phyloP scores from a whole-genome alignment of 37 sponge, comb jelly and placozoan genomes.

The Tethya wilhelma region DNA sequence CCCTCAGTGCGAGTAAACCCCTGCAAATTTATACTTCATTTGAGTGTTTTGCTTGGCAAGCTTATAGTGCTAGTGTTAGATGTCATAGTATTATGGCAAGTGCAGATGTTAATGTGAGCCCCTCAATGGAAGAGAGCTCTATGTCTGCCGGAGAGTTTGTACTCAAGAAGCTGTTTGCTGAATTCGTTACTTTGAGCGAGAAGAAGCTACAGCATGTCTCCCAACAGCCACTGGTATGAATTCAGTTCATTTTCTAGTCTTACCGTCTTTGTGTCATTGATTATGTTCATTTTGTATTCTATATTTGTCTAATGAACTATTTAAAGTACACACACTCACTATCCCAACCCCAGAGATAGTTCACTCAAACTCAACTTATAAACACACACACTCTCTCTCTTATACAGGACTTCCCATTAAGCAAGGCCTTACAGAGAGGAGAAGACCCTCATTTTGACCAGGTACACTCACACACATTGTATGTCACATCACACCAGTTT shows the following conservation, averaged over 20 bases:
- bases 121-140: conserved; percentile 17
- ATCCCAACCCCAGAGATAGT: too few species aligned
- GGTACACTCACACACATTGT: conserved; percentile 53
- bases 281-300: not conserved
- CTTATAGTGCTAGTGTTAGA: not conserved
- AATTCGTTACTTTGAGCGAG: conserved; percentile 79
- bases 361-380: not conserved
- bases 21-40: too few species aligned
- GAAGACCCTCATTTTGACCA: conserved; percentile 89
- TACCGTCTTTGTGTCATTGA: not conserved
- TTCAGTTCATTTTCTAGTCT: not conserved
- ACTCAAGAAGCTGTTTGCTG: conserved; percentile 92
- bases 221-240: conserved; percentile 67
- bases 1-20: too few species aligned
- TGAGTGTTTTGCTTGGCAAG: too few species aligned
- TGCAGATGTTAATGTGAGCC: conserved; percentile 31
- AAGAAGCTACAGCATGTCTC: conserved; percentile 76
- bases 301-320: not conserved
- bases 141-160: conserved; percentile 87
- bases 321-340: not conserved
- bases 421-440: conserved; percentile 78
- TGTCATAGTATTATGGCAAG: conserved; percentile 22
- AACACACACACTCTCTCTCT: not conserved
- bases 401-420: conserved; percentile 62
- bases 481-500: too few species aligned